Evolutionary conservation across 2,888 invertebrate species (phyloP).

Genomic region (Meganola albula): DNA sequence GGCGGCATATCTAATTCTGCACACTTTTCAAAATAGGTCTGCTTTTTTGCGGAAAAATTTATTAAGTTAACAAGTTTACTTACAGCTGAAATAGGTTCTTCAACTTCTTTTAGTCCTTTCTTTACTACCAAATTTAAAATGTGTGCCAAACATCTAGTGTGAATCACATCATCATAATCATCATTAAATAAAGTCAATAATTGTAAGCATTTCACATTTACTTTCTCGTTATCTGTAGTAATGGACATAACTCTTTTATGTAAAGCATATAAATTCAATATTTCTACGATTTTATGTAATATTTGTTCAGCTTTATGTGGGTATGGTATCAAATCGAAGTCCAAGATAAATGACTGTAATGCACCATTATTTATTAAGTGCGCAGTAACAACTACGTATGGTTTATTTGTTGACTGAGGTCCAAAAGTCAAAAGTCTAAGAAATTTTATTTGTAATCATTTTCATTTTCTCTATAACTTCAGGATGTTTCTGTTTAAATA

Average conservation of each 20-base stretch:
- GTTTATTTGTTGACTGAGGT: slow-evolving; percentile 6
- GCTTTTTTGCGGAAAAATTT: slow-evolving; percentile 9
- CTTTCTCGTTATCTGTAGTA: slow-evolving; percentile 8
- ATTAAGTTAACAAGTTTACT: slow-evolving; percentile 5
- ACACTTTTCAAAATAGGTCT: slow-evolving; percentile 1
- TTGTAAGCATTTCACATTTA: slow-evolving; percentile 9
- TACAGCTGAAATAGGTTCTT: not conserved
- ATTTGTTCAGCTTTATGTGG: slow-evolving; percentile 1
- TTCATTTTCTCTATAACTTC: not conserved
- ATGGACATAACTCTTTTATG: slow-evolving; percentile 5
- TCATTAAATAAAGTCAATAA: slow-evolving; percentile 7
- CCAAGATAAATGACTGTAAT: not conserved
- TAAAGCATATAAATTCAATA: not conserved
- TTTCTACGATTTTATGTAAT: not conserved
- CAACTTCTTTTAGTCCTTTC: slow-evolving; percentile 7
- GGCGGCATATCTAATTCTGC: not conserved
- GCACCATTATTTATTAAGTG: not conserved
- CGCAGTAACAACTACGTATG: slow-evolving; percentile 4
- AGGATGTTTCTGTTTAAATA: not conserved
- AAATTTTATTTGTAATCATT: slow-evolving; percentile 1
- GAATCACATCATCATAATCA: slow-evolving; percentile 8
- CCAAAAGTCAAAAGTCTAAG: slow-evolving; percentile 7
- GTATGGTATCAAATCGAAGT: slow-evolving; percentile 1
- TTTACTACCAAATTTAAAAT: slow-evolving; percentile 10
- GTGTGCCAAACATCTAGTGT: slow-evolving; percentile 11